These are phyloP conservation scores for Torymus tubicola DNA, from an alignment of 2,888 invertebrate genomes.

Conservation along the genomic window DNA sequence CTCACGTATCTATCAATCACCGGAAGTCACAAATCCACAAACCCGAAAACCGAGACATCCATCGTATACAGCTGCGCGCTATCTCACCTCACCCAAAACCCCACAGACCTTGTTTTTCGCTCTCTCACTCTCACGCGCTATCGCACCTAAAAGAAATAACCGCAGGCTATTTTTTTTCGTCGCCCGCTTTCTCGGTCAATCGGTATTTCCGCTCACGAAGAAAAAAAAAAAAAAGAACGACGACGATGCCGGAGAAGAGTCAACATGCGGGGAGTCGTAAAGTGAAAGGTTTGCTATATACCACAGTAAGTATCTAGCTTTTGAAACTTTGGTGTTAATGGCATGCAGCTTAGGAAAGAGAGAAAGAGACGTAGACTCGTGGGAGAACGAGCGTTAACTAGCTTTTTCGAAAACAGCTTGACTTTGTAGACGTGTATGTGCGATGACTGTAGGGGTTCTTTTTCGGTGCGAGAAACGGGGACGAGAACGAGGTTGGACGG, in stretches of 20 bases:
- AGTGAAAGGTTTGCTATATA: slow-evolving; percentile 41
- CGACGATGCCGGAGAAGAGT: neutral
- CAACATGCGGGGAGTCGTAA: slow-evolving; percentile 13
- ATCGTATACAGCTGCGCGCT: neutral
- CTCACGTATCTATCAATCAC: no score
- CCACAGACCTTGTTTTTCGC: neutral
- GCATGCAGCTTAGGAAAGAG: neutral
- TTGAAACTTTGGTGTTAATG: slow-evolving; percentile 41
- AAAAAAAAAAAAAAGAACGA: slow-evolving; percentile 9
- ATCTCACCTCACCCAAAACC: neutral
- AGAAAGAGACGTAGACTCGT: neutral
- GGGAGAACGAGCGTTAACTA: slow-evolving; percentile 32
- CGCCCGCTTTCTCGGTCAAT: slow-evolving; percentile 8
- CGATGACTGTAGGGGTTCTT: neutral
- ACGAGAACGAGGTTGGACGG: no score
- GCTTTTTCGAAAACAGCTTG: slow-evolving; percentile 6
- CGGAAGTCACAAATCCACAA: no score
- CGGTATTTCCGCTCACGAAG: neutral
- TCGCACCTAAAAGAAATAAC: neutral
- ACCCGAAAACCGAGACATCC: no score
- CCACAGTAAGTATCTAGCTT: slow-evolving; percentile 17
- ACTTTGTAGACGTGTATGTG: neutral
- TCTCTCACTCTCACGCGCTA: neutral
- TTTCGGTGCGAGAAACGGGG: neutral
- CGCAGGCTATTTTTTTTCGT: neutral